These are phyloP conservation scores for Torymus texanus DNA, from an alignment of 2,888 invertebrate genomes.

Conservation along the genomic window DNA sequence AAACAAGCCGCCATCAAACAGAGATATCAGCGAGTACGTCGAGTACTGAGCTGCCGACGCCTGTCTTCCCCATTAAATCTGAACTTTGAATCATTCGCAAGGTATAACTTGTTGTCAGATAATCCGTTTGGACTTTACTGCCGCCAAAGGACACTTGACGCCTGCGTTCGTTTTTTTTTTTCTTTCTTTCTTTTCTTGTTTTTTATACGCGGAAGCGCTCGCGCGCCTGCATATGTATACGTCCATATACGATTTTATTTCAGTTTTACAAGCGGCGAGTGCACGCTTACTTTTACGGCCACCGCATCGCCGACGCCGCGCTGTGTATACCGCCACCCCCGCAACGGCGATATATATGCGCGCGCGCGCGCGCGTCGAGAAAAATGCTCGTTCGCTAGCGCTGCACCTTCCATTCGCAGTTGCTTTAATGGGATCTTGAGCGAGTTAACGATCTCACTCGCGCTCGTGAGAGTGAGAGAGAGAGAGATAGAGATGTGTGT, in stretches of 20 bases:
- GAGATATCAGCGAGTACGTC: not conserved
- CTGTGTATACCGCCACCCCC: not conserved
- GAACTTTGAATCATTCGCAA: conserved; percentile 35
- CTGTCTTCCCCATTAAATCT: conserved; percentile 32
- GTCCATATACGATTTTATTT: conserved; percentile 45
- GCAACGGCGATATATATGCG: no score
- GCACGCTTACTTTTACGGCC: conserved; percentile 39
- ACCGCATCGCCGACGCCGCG: conserved; percentile 13
- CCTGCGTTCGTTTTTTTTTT: not conserved
- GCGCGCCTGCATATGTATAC: not conserved
- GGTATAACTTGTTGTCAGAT: conserved; percentile 50
- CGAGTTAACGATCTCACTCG: conserved; percentile 50
- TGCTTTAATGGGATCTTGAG: conserved; percentile 51
- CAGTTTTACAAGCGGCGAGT: conserved; percentile 48
- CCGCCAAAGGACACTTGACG: conserved; percentile 13
- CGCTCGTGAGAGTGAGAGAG: not conserved
- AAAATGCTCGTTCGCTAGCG: conserved; percentile 12
- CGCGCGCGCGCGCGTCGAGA: conserved; percentile 5
- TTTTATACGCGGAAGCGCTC: conserved; percentile 37
- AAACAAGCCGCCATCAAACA: conserved; percentile 10
- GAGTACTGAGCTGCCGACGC: not conserved
- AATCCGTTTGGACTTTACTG: conserved; percentile 37
- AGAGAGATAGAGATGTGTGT: not conserved
- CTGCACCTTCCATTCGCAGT: conserved; percentile 48
- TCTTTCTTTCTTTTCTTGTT: no score